Conservation (phyloP, 2,888 invertebrate genomes). For the Standfussiana lucernea region DNA sequence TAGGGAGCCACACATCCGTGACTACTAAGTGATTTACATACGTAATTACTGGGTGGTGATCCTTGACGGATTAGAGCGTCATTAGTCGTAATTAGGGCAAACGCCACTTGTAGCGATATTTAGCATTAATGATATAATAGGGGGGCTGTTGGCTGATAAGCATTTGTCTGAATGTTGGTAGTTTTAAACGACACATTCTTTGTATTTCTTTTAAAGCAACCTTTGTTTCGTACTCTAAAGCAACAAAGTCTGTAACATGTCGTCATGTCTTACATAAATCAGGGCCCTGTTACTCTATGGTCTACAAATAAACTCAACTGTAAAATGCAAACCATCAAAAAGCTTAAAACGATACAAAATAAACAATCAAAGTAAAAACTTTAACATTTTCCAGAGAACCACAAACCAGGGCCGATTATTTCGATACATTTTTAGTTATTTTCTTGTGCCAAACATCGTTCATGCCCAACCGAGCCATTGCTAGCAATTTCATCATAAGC, state of each 20-base stretch:
- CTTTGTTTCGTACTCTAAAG: background rate
- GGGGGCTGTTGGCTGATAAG: too few relatives aligned
- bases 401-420: constrained; percentile 32
- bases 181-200: background rate
- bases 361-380: constrained; percentile 35
- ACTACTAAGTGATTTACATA: constrained; percentile 43
- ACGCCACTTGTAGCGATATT: constrained; percentile 14
- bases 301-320: background rate
- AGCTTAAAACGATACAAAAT: constrained; percentile 20
- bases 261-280: background rate
- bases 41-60: constrained; percentile 30
- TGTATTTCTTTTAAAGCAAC: background rate
- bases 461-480: background rate
- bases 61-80: constrained; percentile 27
- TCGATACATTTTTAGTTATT: constrained; percentile 46
- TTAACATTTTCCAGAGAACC: constrained; percentile 49
- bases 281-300: background rate
- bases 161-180: background rate
- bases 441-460: background rate
- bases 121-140: background rate
- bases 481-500: background rate
- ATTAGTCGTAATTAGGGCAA: constrained; percentile 24
- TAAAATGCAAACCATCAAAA: background rate
- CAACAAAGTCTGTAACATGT: background rate
- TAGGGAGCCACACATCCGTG: constrained; percentile 28